phyloP scores from a whole-genome alignment of 2,888 invertebrate species.

The Calliphora vomitoria region DNA sequence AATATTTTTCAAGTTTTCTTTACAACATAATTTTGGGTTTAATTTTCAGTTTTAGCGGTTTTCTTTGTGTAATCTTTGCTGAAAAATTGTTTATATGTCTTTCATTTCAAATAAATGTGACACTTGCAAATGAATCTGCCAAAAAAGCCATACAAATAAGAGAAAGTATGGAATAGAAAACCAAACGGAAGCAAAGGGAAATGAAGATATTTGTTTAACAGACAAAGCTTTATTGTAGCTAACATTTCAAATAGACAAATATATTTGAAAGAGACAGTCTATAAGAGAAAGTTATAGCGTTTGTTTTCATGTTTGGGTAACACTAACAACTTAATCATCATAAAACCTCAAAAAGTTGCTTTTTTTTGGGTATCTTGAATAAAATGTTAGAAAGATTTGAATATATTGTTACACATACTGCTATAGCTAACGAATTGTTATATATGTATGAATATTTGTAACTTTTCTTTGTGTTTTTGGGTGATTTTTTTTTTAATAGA shows the following conservation, averaged over 20 bases:
- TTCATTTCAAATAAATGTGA: slow-evolving; percentile 2
- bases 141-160: slow-evolving; percentile 2
- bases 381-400: no score
- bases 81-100: background rate
- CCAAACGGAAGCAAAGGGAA: background rate
- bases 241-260: background rate
- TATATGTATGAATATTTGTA: no score
- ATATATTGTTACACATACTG: no score
- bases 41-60: slow-evolving; percentile 2
- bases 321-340: slow-evolving; percentile 42
- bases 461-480: no score
- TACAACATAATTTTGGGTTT: background rate
- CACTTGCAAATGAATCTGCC: slow-evolving; percentile 33
- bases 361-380: background rate
- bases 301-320: background rate
- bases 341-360: slow-evolving; percentile 48
- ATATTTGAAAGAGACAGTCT: background rate
- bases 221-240: background rate
- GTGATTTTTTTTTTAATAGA: no score
- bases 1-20: background rate
- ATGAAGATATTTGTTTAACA: background rate
- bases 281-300: background rate
- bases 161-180: background rate
- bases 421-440: no score
- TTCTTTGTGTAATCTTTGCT: background rate